Percentiles rank a stretch among this genome's conserved stretches.
Conservation (phyloP, 2,113 vertebrate species). For the Chaenocephalus aceratus region DNA sequence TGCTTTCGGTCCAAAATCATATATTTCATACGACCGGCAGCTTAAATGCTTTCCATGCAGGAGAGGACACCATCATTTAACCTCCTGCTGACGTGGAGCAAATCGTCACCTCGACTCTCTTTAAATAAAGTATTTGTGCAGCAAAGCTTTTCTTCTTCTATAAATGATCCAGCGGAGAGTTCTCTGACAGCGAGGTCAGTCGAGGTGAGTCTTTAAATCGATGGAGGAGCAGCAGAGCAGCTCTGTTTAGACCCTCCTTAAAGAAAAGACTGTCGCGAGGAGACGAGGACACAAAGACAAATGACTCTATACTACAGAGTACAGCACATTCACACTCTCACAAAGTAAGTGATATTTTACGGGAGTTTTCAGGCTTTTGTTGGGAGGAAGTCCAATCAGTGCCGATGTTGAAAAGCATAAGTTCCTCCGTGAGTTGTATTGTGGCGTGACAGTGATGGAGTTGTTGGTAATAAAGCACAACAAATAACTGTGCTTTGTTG, state of each 20-base stretch:
- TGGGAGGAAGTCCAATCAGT: no score
- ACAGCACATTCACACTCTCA: no score
- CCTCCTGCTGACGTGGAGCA: not conserved
- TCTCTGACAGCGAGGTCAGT: conserved; percentile 5
- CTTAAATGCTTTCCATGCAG: not conserved
- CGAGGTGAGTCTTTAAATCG: conserved; percentile 24
- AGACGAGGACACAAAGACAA: conserved; percentile 1
- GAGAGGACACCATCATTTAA: not conserved
- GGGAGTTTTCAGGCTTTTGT: no score
- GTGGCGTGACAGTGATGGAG: no score
- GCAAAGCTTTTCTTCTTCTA: not conserved
- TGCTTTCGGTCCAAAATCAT: no score
- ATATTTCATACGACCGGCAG: no score
- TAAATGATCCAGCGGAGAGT: conserved; percentile 1
- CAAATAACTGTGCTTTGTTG: not conserved
- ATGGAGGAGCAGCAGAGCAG: conserved; percentile 6
- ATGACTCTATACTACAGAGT: not conserved
- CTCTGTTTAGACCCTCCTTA: not conserved
- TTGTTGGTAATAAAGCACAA: not conserved
- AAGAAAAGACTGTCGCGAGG: not conserved
- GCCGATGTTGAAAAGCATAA: no score
- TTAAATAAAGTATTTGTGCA: not conserved
- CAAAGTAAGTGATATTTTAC: no score
- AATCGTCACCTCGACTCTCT: conserved; percentile 22
- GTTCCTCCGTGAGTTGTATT: no score